Evolutionary conservation across 2,113 vertebrate genomes (phyloP).

Genomic region (human (Homo sapiens)): DNA sequence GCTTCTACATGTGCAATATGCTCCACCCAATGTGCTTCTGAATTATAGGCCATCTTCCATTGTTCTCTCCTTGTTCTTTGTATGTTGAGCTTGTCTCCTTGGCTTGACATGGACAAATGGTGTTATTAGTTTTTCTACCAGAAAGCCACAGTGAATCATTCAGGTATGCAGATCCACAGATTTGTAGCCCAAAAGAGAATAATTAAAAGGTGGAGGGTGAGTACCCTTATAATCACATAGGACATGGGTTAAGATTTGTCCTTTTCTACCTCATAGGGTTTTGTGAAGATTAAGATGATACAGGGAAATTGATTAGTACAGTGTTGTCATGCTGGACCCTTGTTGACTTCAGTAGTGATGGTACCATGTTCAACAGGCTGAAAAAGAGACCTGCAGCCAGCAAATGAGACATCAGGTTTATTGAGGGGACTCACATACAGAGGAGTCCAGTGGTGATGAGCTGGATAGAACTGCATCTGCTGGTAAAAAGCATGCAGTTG

Average conservation of each 20-base stretch:
- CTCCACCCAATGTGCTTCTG: not conserved
- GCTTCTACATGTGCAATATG: not conserved
- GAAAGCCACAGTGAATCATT: not conserved
- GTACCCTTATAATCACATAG: not conserved
- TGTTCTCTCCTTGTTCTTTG: not conserved
- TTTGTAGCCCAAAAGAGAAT: not conserved
- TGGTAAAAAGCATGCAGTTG: too few species aligned
- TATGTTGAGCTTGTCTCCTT: not conserved
- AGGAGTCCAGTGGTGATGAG: too few species aligned
- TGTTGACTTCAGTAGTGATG: not conserved
- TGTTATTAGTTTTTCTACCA: not conserved
- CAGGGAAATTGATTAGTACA: not conserved
- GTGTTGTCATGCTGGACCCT: not conserved
- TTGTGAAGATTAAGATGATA: not conserved
- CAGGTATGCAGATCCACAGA: not conserved
- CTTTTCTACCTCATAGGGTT: not conserved
- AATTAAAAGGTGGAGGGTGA: not conserved
- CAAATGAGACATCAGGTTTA: too few species aligned
- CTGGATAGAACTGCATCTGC: too few species aligned
- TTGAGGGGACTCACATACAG: too few species aligned
- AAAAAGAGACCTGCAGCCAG: too few species aligned
- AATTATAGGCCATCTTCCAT: not conserved
- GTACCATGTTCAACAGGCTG: not conserved
- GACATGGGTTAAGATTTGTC: not conserved
- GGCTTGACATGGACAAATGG: not conserved